phyloP scores from a whole-genome alignment of 2,113 vertebrate species.

The Leucopsar rothschildi region DNA sequence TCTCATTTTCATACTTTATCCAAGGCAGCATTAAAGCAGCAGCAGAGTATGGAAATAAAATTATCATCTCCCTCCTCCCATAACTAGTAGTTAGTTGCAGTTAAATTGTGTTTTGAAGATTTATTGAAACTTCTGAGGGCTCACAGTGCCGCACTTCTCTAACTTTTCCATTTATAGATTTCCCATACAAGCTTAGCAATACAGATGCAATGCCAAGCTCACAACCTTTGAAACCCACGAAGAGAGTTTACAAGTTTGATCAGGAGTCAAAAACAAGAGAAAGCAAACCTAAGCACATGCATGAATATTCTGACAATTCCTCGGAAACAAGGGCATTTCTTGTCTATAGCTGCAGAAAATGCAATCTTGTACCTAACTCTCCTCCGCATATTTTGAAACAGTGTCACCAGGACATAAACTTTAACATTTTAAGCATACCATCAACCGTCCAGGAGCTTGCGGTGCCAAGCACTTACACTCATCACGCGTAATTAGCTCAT shows the following conservation, averaged over 20 bases:
- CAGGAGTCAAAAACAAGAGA: background rate
- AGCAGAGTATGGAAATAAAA: background rate
- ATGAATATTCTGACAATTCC: background rate
- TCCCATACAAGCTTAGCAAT: background rate
- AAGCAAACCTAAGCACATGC: rapidly evolving
- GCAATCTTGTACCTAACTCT: background rate
- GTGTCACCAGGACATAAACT: background rate
- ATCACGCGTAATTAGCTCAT: background rate
- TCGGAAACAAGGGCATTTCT: background rate
- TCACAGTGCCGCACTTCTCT: background rate
- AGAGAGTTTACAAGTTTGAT: background rate
- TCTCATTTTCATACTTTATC: background rate
- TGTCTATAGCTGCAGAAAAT: background rate
- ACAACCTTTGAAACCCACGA: background rate
- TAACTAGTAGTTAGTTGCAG: background rate
- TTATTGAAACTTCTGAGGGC: background rate
- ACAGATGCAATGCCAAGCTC: background rate
- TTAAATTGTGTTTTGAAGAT: background rate
- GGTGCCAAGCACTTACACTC: background rate
- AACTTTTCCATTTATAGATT: background rate
- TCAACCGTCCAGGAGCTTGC: rapidly evolving
- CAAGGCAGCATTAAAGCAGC: background rate
- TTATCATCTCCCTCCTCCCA: background rate
- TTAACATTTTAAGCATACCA: background rate
- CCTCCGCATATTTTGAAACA: background rate